These are phyloP conservation scores for Excalfactoria chinensis DNA, from an alignment of 2,113 vertebrate species.

Conservation along the genomic window DNA sequence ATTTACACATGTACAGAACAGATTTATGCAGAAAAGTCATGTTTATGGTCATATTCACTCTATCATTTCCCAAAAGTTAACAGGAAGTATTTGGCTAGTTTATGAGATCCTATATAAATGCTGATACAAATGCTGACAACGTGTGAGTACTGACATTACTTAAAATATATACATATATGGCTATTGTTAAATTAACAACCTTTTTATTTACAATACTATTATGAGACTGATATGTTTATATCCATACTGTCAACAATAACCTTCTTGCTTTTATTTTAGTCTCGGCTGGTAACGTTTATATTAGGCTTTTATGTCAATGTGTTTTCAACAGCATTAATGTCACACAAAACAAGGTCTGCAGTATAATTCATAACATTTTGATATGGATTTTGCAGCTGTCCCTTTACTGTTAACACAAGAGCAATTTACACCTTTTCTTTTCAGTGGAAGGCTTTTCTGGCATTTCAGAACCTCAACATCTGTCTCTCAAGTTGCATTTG, in stretches of 20 bases:
- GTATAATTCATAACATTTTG: slow-evolving; percentile 23
- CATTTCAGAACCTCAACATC: slow-evolving; percentile 4
- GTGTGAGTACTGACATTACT: slow-evolving; percentile 57
- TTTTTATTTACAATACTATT: slow-evolving; percentile 77
- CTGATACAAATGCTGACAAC: slow-evolving; percentile 66
- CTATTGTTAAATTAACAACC: slow-evolving; percentile 71
- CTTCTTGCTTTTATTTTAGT: slow-evolving; percentile 63
- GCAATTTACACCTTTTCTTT: background rate
- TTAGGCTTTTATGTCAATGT: slow-evolving; percentile 51
- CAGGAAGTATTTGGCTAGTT: slow-evolving; percentile 62
- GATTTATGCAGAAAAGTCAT: slow-evolving; percentile 35
- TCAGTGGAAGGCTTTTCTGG: background rate
- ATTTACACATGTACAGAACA: slow-evolving; percentile 24
- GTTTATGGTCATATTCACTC: slow-evolving; percentile 36
- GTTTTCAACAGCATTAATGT: slow-evolving; percentile 24
- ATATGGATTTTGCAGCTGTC: background rate
- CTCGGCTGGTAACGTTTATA: slow-evolving; percentile 47
- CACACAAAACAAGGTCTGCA: background rate
- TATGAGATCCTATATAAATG: slow-evolving; percentile 65
- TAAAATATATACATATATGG: slow-evolving; percentile 61
- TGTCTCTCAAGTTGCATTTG: slow-evolving; percentile 20
- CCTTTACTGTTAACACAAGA: slow-evolving; percentile 11
- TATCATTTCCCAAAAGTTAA: slow-evolving; percentile 52
- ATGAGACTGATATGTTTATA: slow-evolving; percentile 75
- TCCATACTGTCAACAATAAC: slow-evolving; percentile 57